Base-by-base conservation (phyloP, 2,797 vertebrate species). In the Dipus sagitta region DNA sequence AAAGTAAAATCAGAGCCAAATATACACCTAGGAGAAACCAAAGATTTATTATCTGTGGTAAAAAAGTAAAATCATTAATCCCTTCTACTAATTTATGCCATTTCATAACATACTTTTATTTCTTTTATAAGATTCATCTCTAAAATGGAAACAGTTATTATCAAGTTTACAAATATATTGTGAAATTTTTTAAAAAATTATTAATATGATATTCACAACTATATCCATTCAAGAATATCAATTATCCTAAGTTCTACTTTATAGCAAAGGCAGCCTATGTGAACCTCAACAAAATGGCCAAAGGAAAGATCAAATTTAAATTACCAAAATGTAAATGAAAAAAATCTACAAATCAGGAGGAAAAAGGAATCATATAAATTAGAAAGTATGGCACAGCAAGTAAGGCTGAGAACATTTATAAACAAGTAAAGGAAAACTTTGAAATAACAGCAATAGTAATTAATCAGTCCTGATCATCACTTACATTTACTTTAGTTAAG, bases 261-360 rank as follows among this genome's bases (percentile, higher is more conserved):
- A 77, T 12, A 65, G 15, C 32, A 77, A 86, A 77, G 34, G n/a
- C 58, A 85, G 82, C 89, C 64, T 38, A 62, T n/a, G 70, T 17
- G 82, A 84, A 89, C 47, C 20, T 68, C 34, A 91, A 60, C 47
- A 87, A 94, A 90, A 92, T 90, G 32, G n/a, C 64, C 28, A 88
- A 72, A 94, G n/a, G 21, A 4, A 42, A 72, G 15, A 78, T 42
- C 23, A 79, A 85, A 75, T 60, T 72, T 86, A 90, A 88, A 28
- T 24, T 91, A 92, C 54, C n/a, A 52, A 91, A 87, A 52, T 79
- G 20, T 74, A 82, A 93, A 54, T 78, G 6, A 87, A 64, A 67
- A 67, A 85, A 83, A 79, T 23, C 78, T 58, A 82, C 11, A 24
- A 47, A 58, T 82, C 47, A 84, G 52, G 64, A 86, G 13, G 52